phyloP scores from a whole-genome alignment of 2,888 invertebrate species.

The Molanna angustata region DNA sequence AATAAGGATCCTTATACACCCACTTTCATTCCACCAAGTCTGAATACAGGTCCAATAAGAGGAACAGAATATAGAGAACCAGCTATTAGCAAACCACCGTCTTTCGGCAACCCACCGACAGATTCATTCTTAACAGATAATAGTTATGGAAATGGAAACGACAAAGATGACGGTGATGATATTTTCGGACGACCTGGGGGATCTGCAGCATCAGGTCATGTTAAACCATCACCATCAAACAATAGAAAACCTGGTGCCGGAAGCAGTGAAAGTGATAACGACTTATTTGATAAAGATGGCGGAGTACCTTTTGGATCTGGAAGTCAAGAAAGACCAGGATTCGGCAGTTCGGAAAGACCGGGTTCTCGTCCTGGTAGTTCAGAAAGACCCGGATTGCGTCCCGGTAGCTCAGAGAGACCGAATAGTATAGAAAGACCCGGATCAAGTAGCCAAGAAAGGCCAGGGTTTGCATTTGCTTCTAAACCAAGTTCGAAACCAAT shows the following conservation, averaged over 20 bases:
- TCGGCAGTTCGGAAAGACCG: conserved; percentile 28
- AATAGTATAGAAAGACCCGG: conserved; percentile 6
- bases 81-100: conserved; percentile 46
- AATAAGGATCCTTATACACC: conserved; percentile 67
- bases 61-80: conserved; percentile 57
- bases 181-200: conserved; percentile 48
- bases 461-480: conserved; percentile 13
- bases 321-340: conserved; percentile 29
- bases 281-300: conserved; percentile 34
- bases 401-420: no score
- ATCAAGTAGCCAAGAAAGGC: conserved; percentile 19
- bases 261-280: conserved; percentile 33
- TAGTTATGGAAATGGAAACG: conserved; percentile 31
- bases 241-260: conserved; percentile 13
- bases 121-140: conserved; percentile 33
- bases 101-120: conserved; percentile 38
- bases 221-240: conserved; percentile 45
- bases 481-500: conserved; percentile 10
- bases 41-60: no score
- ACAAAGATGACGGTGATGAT: conserved; percentile 32
- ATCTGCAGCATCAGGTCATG: conserved; percentile 58
- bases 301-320: conserved; percentile 26
- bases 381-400: conserved; percentile 7
- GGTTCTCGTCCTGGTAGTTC: conserved; percentile 18
- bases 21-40: conserved; percentile 57